phyloP scores from a whole-genome alignment of 2,113 vertebrate genomes.

The Pogonocichla stellata region DNA sequence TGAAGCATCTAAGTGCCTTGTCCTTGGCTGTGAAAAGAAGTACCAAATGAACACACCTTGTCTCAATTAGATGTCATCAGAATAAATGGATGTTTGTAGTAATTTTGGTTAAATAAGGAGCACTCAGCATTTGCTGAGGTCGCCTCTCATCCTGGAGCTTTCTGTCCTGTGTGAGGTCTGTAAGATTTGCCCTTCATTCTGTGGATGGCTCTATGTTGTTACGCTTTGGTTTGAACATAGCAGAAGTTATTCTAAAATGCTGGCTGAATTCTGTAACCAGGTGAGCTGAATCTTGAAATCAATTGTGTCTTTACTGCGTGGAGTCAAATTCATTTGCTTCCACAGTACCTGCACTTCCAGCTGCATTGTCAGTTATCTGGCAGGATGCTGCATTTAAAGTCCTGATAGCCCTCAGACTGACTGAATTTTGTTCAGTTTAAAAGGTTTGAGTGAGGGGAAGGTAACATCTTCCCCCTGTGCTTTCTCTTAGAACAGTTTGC shows the following conservation, averaged over 20 bases:
- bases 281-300: not conserved
- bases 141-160: not conserved
- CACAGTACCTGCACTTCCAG: not conserved
- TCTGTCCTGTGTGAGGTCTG: not conserved
- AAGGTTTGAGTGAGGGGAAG: not conserved
- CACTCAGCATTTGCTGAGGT: rapidly evolving
- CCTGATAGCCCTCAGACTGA: not conserved
- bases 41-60: not conserved
- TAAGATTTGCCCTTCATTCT: not conserved
- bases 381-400: not conserved
- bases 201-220: not conserved
- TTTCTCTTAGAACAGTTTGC: not conserved
- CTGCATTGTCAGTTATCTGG: not conserved
- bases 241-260: not conserved
- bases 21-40: not conserved
- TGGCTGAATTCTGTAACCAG: not conserved
- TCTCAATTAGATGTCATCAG: not conserved
- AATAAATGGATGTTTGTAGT: not conserved
- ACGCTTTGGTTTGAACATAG: not conserved
- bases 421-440: not conserved
- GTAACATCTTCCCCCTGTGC: not conserved
- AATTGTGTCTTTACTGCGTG: not conserved
- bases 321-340: not conserved
- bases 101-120: not conserved
- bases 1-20: not conserved